Conservation (phyloP, 2,113 vertebrate genomes). For the Coptodon rendalli region DNA sequence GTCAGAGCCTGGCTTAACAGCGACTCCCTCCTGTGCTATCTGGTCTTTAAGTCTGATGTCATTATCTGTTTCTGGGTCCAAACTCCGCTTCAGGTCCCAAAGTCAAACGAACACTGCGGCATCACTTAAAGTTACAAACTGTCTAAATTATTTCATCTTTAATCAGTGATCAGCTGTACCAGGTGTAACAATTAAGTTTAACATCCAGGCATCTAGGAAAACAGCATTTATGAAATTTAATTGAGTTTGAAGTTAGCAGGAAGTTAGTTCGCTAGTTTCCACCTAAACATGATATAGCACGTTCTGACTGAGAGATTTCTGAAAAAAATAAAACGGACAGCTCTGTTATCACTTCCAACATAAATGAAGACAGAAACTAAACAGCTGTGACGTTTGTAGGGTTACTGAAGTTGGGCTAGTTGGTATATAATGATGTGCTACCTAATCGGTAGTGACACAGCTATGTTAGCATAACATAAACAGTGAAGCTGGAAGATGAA, state of each 20-base stretch:
- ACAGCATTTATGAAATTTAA: neutral
- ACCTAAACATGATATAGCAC: neutral
- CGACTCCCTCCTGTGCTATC: neutral
- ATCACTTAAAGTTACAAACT: neutral
- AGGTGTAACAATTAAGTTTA: neutral
- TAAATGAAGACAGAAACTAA: neutral
- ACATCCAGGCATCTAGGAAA: neutral
- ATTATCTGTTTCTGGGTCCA: neutral
- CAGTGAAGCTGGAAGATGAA: neutral
- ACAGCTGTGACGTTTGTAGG: neutral
- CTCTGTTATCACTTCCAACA: neutral
- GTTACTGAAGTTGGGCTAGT: neutral
- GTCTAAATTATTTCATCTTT: neutral
- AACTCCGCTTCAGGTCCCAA: neutral
- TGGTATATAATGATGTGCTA: neutral
- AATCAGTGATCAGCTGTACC: neutral
- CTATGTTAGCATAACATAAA: neutral
- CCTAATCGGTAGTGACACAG: accelerated
- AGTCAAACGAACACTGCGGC: neutral
- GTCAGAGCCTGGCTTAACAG: neutral
- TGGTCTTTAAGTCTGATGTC: neutral
- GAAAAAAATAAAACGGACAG: accelerated
- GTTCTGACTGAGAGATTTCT: neutral
- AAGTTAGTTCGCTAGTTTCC: neutral
- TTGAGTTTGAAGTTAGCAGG: neutral